These are phyloP conservation scores for Dendrolimus punctatus DNA, from an alignment of 1,140 invertebrate genomes.

Conservation along the genomic window DNA sequence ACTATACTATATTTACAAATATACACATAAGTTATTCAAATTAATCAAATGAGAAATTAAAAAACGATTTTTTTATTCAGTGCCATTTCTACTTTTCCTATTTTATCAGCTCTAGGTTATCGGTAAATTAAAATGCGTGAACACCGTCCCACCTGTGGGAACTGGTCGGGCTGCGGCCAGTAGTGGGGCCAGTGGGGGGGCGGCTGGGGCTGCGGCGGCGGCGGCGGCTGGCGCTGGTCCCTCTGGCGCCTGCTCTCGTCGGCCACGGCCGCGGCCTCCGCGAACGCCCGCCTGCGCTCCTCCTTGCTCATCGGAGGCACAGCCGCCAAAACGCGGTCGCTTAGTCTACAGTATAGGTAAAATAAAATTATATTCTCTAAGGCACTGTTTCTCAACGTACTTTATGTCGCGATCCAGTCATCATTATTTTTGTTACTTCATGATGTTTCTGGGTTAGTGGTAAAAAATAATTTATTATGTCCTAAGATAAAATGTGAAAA, in stretches of 20 bases:
- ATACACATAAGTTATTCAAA: too few relatives aligned
- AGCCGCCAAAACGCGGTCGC: slow-evolving; percentile 50
- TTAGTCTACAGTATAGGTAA: slow-evolving; percentile 24
- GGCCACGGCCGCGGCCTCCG: slow-evolving; percentile 55
- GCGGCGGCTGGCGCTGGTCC: slow-evolving; percentile 9
- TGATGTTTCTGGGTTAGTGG: too few relatives aligned
- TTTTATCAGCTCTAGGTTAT: background rate
- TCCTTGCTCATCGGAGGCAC: slow-evolving; percentile 64
- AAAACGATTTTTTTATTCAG: too few relatives aligned
- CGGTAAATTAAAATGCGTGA: background rate
- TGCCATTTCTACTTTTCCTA: background rate
- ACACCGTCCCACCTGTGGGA: slow-evolving; percentile 24
- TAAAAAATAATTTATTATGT: too few relatives aligned
- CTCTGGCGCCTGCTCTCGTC: slow-evolving; percentile 38
- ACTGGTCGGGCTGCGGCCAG: slow-evolving; percentile 31
- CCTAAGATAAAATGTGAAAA: too few relatives aligned
- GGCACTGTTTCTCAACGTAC: too few relatives aligned
- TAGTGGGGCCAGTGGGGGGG: slow-evolving; percentile 17
- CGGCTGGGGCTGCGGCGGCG: slow-evolving; percentile 13
- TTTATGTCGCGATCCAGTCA: too few relatives aligned
- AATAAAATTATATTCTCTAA: too few relatives aligned
- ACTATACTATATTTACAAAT: too few relatives aligned
- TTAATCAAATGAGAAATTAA: too few relatives aligned
- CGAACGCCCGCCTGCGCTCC: slow-evolving; percentile 57
- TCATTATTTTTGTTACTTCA: too few relatives aligned